A percentile compares a stretch with the other conserved stretches of the same genome.
These are phyloP conservation scores for Nephila pilipes DNA, from an alignment of 1,140 invertebrate genomes.

Conservation along the genomic window DNA sequence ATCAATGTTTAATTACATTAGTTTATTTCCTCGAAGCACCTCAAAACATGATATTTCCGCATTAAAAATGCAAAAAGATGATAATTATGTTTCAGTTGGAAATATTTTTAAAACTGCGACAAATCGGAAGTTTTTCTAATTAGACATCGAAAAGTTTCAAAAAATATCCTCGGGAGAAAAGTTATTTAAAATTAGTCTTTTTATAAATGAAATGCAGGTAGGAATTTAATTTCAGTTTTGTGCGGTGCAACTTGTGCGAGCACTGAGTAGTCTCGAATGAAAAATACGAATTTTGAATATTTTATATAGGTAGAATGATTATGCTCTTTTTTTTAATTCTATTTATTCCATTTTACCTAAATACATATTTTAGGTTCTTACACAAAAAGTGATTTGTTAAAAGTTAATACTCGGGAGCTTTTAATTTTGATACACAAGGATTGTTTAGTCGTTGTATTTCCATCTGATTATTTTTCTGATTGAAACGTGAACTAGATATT, in stretches of 20 bases:
- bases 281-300: slow-evolving; percentile 14
- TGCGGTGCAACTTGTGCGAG: background rate
- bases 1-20: slow-evolving; percentile 58
- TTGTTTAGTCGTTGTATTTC: background rate
- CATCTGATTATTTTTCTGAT: background rate
- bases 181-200: slow-evolving; percentile 36
- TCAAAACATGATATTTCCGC: background rate
- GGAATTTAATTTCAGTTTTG: background rate
- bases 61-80: slow-evolving; percentile 69
- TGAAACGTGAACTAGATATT: background rate
- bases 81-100: slow-evolving; percentile 52
- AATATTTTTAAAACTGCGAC: background rate
- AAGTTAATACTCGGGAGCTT: background rate
- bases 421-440: background rate
- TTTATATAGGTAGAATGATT: background rate
- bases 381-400: background rate
- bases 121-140: slow-evolving; percentile 47
- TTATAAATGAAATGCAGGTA: slow-evolving; percentile 1
- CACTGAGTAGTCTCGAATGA: background rate
- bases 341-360: background rate
- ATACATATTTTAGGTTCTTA: background rate
- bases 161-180: slow-evolving; percentile 30
- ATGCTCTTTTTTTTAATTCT: background rate
- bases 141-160: slow-evolving; percentile 42
- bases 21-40: background rate